These are phyloP conservation scores for Andrena fulva DNA, from an alignment of 2,888 invertebrate species.

Conservation along the genomic window DNA sequence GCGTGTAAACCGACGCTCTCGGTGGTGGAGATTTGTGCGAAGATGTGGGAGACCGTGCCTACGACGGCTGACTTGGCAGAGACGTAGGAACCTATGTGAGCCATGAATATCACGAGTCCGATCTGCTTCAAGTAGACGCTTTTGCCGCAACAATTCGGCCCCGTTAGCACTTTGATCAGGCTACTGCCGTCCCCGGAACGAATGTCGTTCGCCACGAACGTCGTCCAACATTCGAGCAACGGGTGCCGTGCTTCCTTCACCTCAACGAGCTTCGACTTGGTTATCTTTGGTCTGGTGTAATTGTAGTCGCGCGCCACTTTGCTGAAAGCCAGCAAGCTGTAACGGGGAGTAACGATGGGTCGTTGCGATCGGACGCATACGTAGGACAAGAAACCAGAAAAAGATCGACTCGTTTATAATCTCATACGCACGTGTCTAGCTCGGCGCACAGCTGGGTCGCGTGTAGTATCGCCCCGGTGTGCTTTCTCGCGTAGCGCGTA, in stretches of 20 bases:
- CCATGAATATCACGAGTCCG: conserved; percentile 92
- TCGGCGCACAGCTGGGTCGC: conserved; percentile 88
- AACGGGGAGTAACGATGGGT: conserved; percentile 38
- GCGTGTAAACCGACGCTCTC: conserved; percentile 92
- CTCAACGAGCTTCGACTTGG: conserved; percentile 86
- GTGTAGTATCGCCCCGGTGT: conserved; percentile 86
- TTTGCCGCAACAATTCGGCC: conserved; percentile 97
- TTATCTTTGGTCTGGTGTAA: conserved; percentile 89
- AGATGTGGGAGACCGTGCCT: conserved; percentile 90
- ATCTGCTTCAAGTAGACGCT: conserved; percentile 95
- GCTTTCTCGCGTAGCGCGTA: conserved; percentile 87
- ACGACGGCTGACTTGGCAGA: conserved; percentile 92
- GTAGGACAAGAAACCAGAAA: background rate
- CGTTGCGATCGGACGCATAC: background rate
- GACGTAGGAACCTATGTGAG: conserved; percentile 95
- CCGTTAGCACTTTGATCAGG: conserved; percentile 92
- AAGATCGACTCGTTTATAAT: background rate
- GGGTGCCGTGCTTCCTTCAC: conserved; percentile 92
- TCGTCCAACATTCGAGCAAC: conserved; percentile 88
- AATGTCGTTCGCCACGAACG: conserved; percentile 91
- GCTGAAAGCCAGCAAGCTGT: conserved; percentile 89
- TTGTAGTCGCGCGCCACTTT: conserved; percentile 88
- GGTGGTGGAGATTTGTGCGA: conserved; percentile 90
- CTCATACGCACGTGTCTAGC: conserved; percentile 88
- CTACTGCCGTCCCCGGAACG: conserved; percentile 86